Evolutionary conservation across 2,797 vertebrate species (phyloP).

Genomic region (Limosa lapponica): DNA sequence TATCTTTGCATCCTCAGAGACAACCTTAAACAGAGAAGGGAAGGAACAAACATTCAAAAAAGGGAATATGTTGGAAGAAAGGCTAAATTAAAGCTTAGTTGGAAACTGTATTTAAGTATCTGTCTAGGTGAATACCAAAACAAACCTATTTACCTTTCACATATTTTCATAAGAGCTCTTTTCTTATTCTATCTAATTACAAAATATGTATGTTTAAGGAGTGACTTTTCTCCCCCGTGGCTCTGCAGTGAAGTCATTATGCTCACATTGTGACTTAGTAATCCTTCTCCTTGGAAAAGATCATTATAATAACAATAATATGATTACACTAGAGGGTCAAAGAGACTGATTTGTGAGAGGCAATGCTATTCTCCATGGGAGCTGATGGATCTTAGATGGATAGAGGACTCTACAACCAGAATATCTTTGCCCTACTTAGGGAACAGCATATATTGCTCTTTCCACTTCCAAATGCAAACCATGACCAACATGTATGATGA

Average conservation of each 20-base stretch:
- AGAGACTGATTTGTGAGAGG: slow-evolving; percentile 56
- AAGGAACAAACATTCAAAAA: neutral
- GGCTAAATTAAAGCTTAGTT: slow-evolving; percentile 50
- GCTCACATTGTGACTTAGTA: slow-evolving; percentile 63
- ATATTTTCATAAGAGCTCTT: neutral
- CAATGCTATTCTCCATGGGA: slow-evolving; percentile 42
- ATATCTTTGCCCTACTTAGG: slow-evolving; percentile 19
- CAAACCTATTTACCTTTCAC: slow-evolving; percentile 64
- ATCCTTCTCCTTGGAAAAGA: slow-evolving; percentile 67
- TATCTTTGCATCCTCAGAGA: slow-evolving; percentile 56
- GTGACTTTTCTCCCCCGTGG: slow-evolving; percentile 26
- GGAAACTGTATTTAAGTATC: slow-evolving; percentile 34
- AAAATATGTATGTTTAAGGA: slow-evolving; percentile 66
- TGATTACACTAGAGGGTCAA: slow-evolving; percentile 66
- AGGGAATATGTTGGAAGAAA: neutral
- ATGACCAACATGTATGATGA: neutral
- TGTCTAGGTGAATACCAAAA: slow-evolving; percentile 56
- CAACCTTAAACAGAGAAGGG: slow-evolving; percentile 6
- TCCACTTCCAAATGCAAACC: neutral
- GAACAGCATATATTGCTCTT: neutral
- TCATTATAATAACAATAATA: slow-evolving; percentile 64
- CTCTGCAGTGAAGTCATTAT: slow-evolving; percentile 50
- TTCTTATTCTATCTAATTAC: slow-evolving; percentile 47
- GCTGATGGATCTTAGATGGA: slow-evolving; percentile 41
- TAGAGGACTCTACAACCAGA: slow-evolving; percentile 28